A percentile compares a stretch with the other conserved stretches of the same genome.
phyloP scores from a whole-genome alignment of 2,113 vertebrate genomes.

The Nibea coibor region DNA sequence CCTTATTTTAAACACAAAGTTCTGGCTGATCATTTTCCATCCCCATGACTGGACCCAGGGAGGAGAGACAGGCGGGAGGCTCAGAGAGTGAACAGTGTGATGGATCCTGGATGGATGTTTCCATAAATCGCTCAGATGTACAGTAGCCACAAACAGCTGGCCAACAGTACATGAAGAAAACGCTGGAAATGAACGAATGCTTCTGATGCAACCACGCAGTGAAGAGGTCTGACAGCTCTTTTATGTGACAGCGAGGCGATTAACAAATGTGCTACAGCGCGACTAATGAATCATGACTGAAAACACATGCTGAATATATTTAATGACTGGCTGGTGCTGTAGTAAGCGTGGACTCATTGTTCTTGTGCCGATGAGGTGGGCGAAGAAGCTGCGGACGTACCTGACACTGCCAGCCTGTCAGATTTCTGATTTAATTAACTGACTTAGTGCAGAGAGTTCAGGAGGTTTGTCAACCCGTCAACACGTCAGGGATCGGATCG shows the following conservation, averaged over 20 bases:
- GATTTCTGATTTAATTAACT: no score
- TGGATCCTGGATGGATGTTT: no score
- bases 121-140: no score
- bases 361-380: slow-evolving; percentile 1
- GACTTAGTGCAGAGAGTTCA: no score
- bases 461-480: no score
- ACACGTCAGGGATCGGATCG: no score
- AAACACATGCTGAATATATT: slow-evolving; percentile 36
- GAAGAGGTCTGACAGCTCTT: slow-evolving; percentile 38
- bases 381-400: slow-evolving; percentile 1
- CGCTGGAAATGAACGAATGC: background rate
- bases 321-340: slow-evolving; percentile 17
- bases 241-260: slow-evolving; percentile 35
- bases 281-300: slow-evolving; percentile 51
- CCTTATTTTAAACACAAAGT: no score
- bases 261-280: slow-evolving; percentile 44
- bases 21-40: background rate
- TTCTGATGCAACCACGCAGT: slow-evolving; percentile 40
- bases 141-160: slow-evolving; percentile 11
- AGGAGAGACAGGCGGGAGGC: background rate
- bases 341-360: slow-evolving; percentile 17
- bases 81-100: background rate
- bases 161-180: background rate
- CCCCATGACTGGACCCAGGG: background rate
- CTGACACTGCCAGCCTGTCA: no score